Evolutionary conservation across 2,888 invertebrate genomes (phyloP).

Genomic region (Drosophila melanosoma): DNA sequence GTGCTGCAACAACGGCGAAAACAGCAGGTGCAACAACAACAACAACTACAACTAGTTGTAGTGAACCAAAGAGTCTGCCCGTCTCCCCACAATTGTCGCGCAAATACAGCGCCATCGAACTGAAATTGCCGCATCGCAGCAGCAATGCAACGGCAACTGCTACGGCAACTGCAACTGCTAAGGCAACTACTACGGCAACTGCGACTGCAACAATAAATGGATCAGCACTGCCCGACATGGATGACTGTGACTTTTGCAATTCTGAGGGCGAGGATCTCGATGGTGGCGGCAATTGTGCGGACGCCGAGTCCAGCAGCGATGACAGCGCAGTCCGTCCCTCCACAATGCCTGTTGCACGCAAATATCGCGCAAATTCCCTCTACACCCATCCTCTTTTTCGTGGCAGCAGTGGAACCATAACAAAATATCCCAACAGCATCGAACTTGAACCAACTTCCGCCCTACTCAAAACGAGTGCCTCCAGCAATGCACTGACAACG

Average conservation of each 20-base stretch:
- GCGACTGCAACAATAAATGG: conserved; percentile 23
- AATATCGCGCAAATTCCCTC: conserved; percentile 86
- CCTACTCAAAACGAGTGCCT: conserved; percentile 53
- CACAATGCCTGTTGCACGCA: conserved; percentile 77
- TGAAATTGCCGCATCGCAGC: conserved; percentile 74
- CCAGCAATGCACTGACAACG: conserved; percentile 51
- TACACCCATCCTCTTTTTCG: conserved; percentile 87
- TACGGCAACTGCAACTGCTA: conserved; percentile 11
- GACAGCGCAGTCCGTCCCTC: conserved; percentile 79
- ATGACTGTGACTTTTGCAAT: conserved; percentile 77
- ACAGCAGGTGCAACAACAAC: conserved; percentile 19
- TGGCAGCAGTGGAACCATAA: conserved; percentile 59
- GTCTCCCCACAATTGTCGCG: conserved; percentile 86
- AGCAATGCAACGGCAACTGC: conserved; percentile 41
- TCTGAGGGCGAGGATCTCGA: conserved; percentile 82
- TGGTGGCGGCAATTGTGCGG: conserved; percentile 83
- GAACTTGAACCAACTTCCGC: conserved; percentile 47
- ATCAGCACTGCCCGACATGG: conserved; percentile 60
- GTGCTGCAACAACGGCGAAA: not conserved
- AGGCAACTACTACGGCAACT: conserved; percentile 25
- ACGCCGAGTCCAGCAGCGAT: conserved; percentile 84
- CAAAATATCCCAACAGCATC: conserved; percentile 53
- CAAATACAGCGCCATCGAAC: conserved; percentile 82
- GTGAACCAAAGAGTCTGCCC: conserved; percentile 86
- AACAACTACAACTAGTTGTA: conserved; percentile 37